Evolutionary conservation across 2,888 invertebrate species (phyloP), one percentile per base, ranked within the genome.

Genomic region (Tachina fera): DNA sequence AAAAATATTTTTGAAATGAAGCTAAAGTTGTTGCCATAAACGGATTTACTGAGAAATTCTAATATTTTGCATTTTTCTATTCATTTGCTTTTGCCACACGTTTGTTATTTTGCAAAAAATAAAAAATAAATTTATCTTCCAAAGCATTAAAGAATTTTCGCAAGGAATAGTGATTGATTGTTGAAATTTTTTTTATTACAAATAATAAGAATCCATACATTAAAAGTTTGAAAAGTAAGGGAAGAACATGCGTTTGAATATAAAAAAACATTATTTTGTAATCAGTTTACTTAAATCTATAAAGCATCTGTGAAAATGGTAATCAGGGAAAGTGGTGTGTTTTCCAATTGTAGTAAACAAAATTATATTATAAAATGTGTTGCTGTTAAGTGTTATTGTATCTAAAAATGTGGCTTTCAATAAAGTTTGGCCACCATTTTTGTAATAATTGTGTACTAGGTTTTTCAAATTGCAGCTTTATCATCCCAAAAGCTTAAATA

Each of bases 161-260:
- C 43, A 8, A 1, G 10, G 31, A 74, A 51, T 70, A 58, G 49
- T 67, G 72, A 83, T 78, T 83, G 77, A 83, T 83, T 60, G 53
- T 11, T 60, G n/a, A 58, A 83, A 51, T 13, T 61, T 56, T n/a
- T 0, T 31, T 31, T 0, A 5, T 31, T 31, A 31, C 13, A n/a
- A 41, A 68, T 6, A 67, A 47, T n/a, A 11, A 22, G 31, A 9
- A 13, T 16, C 43, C 22, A 58, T 43, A n/a, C 11, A 61, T 13
- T 19, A 63, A 8, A 53, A 53, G 2, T 1, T 16, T 39, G 1
- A 41, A 41, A 16, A 4, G 9, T 14, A 60, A 39, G 39, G 19
- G 16, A 11, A 14, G 11, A 58, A 14, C 16, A 14, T 31, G 31
- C 56, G 14, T 19, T 53, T 53, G 53, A 3, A 4, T 22, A 3